Evolutionary conservation across 2,797 vertebrate species (phyloP).

Genomic region (Pogonophryne albipinna): DNA sequence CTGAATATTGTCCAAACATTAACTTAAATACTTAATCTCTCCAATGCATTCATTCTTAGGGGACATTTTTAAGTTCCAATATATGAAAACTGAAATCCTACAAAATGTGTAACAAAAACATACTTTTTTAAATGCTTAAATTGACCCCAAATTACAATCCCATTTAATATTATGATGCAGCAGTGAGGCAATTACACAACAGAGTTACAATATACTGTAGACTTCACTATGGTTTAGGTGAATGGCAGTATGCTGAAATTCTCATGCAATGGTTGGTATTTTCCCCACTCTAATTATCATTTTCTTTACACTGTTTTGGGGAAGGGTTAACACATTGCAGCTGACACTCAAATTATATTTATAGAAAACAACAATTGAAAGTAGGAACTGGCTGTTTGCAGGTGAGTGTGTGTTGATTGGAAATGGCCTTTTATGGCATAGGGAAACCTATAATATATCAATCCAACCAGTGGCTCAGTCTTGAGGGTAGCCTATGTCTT

Average conservation of each 20-base stretch:
- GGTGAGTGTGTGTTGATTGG: neutral
- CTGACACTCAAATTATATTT: neutral
- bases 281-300: constrained; percentile 8
- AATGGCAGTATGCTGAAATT: constrained; percentile 13
- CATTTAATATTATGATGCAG: constrained; percentile 27
- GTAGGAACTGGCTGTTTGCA: neutral
- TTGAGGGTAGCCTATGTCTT: neutral
- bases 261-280: constrained; percentile 9
- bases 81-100: neutral
- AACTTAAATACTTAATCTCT: neutral
- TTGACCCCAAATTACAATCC: neutral
- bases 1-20: neutral
- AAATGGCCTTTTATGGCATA: neutral
- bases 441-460: neutral
- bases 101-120: neutral
- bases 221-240: constrained; percentile 11
- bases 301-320: neutral
- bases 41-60: neutral
- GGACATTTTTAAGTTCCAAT: neutral
- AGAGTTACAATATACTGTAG: neutral
- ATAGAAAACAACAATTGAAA: neutral
- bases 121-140: neutral
- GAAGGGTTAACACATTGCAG: neutral
- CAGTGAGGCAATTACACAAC: constrained; percentile 16
- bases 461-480: neutral